Conservation (phyloP, 2,113 vertebrate species). For the Trinectes maculatus region DNA sequence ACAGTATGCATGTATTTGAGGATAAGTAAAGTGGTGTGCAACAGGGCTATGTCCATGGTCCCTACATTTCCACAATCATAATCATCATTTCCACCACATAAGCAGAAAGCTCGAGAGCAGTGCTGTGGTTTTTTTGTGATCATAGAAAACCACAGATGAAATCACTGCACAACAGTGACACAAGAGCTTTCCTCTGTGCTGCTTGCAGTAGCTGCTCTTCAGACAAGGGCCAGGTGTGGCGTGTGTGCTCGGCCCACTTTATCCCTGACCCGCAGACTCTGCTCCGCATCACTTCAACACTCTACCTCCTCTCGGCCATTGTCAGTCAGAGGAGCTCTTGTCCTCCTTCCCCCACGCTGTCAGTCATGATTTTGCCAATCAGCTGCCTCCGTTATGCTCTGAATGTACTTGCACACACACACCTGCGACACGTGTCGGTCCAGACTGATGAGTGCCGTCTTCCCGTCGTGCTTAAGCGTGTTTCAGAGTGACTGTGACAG, state of each 20-base stretch:
- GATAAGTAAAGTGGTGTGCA: too few species aligned
- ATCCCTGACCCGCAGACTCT: constrained; percentile 48
- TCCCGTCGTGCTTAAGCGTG: too few species aligned
- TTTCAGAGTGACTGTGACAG: too few species aligned
- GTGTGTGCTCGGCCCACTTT: constrained; percentile 52
- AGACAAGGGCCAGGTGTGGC: constrained; percentile 70
- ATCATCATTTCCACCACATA: too few species aligned
- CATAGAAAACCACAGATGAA: not conserved
- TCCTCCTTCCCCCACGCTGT: constrained; percentile 13
- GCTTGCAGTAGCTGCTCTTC: constrained; percentile 54
- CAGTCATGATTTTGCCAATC: constrained; percentile 45
- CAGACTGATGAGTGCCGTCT: too few species aligned
- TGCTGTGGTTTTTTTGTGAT: not conserved
- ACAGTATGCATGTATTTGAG: too few species aligned
- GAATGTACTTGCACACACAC: not conserved
- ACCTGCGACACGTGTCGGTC: not conserved
- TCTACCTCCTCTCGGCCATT: not conserved
- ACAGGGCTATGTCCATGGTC: too few species aligned
- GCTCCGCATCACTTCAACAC: constrained; percentile 27
- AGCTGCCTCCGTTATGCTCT: constrained; percentile 16
- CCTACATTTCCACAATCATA: too few species aligned
- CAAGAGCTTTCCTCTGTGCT: constrained; percentile 55
- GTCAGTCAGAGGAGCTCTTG: not conserved
- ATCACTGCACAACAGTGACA: too few species aligned
- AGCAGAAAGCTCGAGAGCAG: not conserved